These are phyloP conservation scores for Epizoanthus rinbou DNA, from an alignment of 92 coral and sea anemone species.

Conservation along the genomic window DNA sequence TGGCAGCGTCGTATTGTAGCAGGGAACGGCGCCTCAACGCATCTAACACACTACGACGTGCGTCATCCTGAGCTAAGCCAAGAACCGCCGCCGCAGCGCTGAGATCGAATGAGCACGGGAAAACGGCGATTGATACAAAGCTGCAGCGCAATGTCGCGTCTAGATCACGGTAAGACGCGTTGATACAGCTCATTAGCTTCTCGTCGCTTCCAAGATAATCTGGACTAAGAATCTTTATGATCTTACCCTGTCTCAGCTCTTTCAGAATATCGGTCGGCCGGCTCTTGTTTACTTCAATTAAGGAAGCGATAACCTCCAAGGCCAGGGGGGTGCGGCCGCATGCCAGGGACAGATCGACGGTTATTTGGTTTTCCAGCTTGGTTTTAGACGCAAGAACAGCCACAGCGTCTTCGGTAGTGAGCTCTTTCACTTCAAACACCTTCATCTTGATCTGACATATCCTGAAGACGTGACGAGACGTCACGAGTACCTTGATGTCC, in stretches of 20 bases:
- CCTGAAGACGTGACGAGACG: conserved; percentile 35
- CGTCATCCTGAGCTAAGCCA: conserved; percentile 40
- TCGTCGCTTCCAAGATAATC: conserved; percentile 47
- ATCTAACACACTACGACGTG: background rate
- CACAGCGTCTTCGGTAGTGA: conserved; percentile 17
- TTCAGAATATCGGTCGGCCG: conserved; percentile 25
- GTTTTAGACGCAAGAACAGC: conserved; percentile 21
- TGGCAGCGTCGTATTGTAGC: conserved; percentile 32
- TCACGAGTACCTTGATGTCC: conserved; percentile 23
- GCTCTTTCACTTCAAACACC: conserved; percentile 25
- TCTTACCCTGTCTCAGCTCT: conserved; percentile 36
- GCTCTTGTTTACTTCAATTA: conserved; percentile 23
- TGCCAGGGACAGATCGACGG: conserved; percentile 17
- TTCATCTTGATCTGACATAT: conserved; percentile 46
- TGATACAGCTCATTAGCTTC: conserved; percentile 41
- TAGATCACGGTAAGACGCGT: conserved; percentile 36
- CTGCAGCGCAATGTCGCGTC: conserved; percentile 25
- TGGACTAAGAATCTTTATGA: conserved; percentile 38
- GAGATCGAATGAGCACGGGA: conserved; percentile 40
- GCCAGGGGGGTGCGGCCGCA: conserved; percentile 47
- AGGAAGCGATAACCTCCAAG: conserved; percentile 35
- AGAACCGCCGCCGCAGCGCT: conserved; percentile 47
- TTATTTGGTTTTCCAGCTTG: background rate
- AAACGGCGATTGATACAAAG: conserved; percentile 40
- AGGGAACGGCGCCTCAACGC: conserved; percentile 36